These are phyloP conservation scores for Ibycter americanus DNA, from an alignment of 2,797 vertebrate genomes.

Conservation along the genomic window DNA sequence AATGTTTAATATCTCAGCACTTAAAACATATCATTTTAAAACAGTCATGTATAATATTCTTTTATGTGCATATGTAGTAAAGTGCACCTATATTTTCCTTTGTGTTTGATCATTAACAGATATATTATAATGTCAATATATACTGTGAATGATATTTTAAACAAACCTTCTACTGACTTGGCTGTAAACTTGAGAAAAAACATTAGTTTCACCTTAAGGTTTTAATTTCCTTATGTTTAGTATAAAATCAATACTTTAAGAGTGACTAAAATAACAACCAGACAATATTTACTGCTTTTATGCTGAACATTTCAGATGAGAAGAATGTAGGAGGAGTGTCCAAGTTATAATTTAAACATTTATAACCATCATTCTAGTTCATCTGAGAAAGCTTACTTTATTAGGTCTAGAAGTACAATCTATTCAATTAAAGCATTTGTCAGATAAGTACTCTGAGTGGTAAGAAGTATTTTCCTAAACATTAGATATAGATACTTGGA, in stretches of 20 bases:
- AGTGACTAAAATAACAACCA: conserved; percentile 64
- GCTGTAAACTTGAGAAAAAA: conserved; percentile 68
- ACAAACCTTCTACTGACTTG: conserved; percentile 47
- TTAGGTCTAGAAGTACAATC: conserved; percentile 18
- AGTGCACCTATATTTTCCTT: conserved; percentile 45
- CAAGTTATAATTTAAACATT: conserved; percentile 56
- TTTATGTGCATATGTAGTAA: conserved; percentile 53
- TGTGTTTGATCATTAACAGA: conserved; percentile 55
- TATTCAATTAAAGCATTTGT: conserved; percentile 44
- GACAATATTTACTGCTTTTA: conserved; percentile 63
- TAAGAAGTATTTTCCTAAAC: conserved; percentile 22
- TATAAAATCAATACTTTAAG: conserved; percentile 70
- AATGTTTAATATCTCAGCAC: conserved; percentile 60
- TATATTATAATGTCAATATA: conserved; percentile 60
- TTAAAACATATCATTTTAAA: conserved; percentile 59
- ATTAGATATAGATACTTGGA: background rate
- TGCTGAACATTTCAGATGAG: conserved; percentile 31
- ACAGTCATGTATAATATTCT: conserved; percentile 45
- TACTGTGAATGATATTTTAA: conserved; percentile 54
- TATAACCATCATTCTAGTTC: conserved; percentile 44
- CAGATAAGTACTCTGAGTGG: background rate
- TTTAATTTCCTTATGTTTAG: conserved; percentile 67
- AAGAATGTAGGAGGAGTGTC: conserved; percentile 20
- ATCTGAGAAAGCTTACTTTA: conserved; percentile 17
- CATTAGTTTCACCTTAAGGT: conserved; percentile 62